A percentile compares a stretch with the other conserved stretches of the same genome.
Evolutionary conservation across 2,113 vertebrate genomes (phyloP).

Genomic region (Daboia siamensis): DNA sequence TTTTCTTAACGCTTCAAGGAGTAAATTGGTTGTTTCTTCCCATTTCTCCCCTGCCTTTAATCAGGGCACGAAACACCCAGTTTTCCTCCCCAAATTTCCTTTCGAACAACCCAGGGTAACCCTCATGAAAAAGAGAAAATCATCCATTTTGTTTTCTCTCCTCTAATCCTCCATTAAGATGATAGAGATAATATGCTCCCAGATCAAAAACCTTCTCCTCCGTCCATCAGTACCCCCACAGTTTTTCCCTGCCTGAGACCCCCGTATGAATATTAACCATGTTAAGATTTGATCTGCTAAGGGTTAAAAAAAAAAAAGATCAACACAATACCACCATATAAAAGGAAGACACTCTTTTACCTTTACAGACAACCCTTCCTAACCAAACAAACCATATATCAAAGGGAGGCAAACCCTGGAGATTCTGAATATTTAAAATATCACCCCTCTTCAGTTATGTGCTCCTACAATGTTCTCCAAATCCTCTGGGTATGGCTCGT

Average conservation of each 20-base stretch:
- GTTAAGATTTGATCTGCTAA: conserved; percentile 57
- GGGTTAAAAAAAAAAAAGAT: not conserved
- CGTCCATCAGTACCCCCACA: conserved; percentile 53
- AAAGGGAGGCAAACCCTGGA: not conserved
- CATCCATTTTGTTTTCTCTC: conserved; percentile 66
- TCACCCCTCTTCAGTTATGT: not conserved
- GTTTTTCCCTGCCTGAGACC: conserved; percentile 54
- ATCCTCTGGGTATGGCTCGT: too few species aligned
- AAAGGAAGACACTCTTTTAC: not conserved
- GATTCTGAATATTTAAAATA: not conserved
- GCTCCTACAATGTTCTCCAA: not conserved
- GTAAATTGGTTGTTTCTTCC: not conserved
- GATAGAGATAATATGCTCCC: conserved; percentile 67
- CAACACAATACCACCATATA: not conserved
- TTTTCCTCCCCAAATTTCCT: not conserved
- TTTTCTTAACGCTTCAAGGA: not conserved
- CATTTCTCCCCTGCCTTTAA: accelerated
- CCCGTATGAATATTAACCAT: conserved; percentile 60
- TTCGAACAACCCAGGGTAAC: conserved; percentile 29
- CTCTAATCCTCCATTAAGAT: conserved; percentile 55
- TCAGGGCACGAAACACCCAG: conserved; percentile 16
- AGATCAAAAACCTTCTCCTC: conserved; percentile 54
- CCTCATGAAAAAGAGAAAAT: conserved; percentile 7
- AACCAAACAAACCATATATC: not conserved
- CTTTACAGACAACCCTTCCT: not conserved